Base-by-base conservation (phyloP, 2,113 vertebrate species). In the Tragelaphus imberbis region DNA sequence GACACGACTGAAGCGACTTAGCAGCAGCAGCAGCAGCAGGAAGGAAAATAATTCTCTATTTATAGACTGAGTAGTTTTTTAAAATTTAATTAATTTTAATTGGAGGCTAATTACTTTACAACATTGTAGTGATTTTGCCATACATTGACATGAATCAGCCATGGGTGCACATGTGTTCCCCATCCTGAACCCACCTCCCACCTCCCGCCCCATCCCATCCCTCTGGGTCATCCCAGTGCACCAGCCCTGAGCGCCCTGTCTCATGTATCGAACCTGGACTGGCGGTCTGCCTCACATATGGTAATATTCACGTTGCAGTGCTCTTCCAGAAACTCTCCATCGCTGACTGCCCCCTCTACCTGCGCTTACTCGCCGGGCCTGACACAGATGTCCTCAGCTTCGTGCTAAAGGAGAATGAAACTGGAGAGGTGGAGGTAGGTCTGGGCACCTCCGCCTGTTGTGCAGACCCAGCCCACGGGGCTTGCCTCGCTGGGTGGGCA, bases 371-470 rank as follows among this genome's bases (percentile, higher is more conserved):
- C 21, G 99, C 99, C 0, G 99, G 99, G 47, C 99, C 99, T 0
- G 99, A 99, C 98, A 98, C 99, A 0, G 98, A 99, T 0, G 97
- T 97, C 77, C 99, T 99, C 97, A 99, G 99, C 87, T 99, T 99
- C 4, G 99, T 99, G 97, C 99, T 99, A 36, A 99, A 99, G 97
- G 99, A 99, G 97, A 99, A 99, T 0, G 99, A 99, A 97, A 99
- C 99, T 0, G 99, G 99, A 91, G 99, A 99, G 56, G 99, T 99
- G n/a, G 99, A 99, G 99, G 99, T 99, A 96, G 44, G 97, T 92
- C 23, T 1, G 51, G 15, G 53, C 4, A 1, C 36, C 55, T 61
- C 11, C 6, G 55, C 19, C 28, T 4, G 13, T 23, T 17, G 19
- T 63, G 25, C 33, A 36, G 13, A 27, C 53, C 14, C 80, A 80